phyloP scores from a whole-genome alignment of 2,888 invertebrate species.

The Pristionchus arcanus region DNA sequence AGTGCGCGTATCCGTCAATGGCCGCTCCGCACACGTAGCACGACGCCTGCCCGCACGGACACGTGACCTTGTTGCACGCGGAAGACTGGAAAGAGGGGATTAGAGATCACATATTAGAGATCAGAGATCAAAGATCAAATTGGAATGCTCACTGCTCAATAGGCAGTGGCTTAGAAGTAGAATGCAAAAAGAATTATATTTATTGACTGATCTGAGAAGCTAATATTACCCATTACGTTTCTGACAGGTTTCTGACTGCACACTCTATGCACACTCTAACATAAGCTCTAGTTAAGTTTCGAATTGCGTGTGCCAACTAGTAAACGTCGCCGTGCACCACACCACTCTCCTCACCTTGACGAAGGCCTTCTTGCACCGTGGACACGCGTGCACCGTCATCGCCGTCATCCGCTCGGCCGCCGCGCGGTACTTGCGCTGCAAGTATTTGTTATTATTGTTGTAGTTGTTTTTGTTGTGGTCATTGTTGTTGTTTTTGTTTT shows the following conservation, averaged over 20 bases:
- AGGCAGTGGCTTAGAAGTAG: too few species aligned
- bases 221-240: too few species aligned
- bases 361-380: constrained; percentile 31
- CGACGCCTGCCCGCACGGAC: constrained; percentile 83
- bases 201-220: too few species aligned
- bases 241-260: too few species aligned
- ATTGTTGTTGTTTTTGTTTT: neutral
- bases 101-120: too few species aligned
- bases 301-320: too few species aligned
- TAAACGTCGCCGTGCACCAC: too few species aligned
- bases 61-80: constrained; percentile 84
- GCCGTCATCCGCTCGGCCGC: constrained; percentile 31
- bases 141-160: too few species aligned
- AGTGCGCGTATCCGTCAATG: constrained; percentile 52
- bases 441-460: neutral
- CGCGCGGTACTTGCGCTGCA: neutral
- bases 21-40: constrained; percentile 83
- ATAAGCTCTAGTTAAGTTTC: too few species aligned
- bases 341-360: neutral
- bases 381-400: constrained; percentile 28
- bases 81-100: constrained; percentile 69
- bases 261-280: too few species aligned
- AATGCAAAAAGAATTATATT: too few species aligned
- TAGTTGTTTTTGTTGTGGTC: too few species aligned
- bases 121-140: constrained; percentile 42